Conservation (phyloP, 2,888 invertebrate species). For the Perizoma affinitatum region DNA sequence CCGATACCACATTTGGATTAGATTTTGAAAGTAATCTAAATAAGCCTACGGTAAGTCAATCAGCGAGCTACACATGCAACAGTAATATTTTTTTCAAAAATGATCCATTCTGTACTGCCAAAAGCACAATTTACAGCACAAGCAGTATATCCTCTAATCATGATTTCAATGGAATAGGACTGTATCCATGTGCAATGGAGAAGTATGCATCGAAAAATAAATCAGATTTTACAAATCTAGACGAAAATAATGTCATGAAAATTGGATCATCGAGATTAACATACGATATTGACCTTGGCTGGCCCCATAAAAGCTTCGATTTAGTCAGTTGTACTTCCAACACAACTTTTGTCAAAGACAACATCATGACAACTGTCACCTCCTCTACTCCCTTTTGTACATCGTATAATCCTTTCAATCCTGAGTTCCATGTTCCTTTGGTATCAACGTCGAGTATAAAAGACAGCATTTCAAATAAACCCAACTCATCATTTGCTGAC, state of each 20-base stretch:
- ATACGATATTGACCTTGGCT: constrained; percentile 78
- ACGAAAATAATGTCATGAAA: constrained; percentile 75
- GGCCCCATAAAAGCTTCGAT: constrained; percentile 79
- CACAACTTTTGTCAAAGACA: constrained; percentile 69
- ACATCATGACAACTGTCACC: constrained; percentile 56
- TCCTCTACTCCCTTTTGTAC: constrained; percentile 63
- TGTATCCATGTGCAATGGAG: constrained; percentile 80
- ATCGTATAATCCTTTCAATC: constrained; percentile 76
- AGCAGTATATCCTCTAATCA: constrained; percentile 75
- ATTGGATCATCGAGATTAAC: constrained; percentile 75
- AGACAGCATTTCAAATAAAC: constrained; percentile 59
- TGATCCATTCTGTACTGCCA: constrained; percentile 70
- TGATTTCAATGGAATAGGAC: constrained; percentile 72
- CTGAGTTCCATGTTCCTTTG: constrained; percentile 75
- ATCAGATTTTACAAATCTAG: constrained; percentile 69
- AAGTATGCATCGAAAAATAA: constrained; percentile 75
- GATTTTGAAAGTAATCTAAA: constrained; percentile 73
- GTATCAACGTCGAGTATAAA: constrained; percentile 68
- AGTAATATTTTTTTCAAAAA: constrained; percentile 75
- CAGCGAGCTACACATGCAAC: constrained; percentile 56
- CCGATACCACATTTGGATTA: constrained; percentile 65
- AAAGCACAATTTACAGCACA: constrained; percentile 75
- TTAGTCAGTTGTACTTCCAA: constrained; percentile 72
- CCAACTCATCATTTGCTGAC: constrained; percentile 66
- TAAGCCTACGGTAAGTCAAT: constrained; percentile 62